A percentile compares a stretch with the other conserved stretches of the same genome.
Evolutionary conservation across 2,888 invertebrate genomes (phyloP).

Genomic region (Norana najaformis): DNA sequence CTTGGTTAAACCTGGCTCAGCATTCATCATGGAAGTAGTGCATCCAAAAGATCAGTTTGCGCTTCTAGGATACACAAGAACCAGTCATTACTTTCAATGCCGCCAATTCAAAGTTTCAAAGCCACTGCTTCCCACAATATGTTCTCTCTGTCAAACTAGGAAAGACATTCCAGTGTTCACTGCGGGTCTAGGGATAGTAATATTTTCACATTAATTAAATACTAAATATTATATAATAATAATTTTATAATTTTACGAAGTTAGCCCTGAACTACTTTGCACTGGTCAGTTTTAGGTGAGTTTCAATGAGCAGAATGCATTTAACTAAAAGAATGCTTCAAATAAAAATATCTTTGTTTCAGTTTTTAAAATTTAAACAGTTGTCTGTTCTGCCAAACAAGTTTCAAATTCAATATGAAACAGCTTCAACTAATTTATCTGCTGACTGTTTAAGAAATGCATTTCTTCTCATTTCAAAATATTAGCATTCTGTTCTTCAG

Average conservation of each 20-base stretch:
- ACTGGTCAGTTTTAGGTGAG: neutral
- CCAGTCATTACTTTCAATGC: no score
- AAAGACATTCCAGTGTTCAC: no score
- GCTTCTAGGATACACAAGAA: no score
- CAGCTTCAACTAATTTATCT: neutral
- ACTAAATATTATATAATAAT: neutral
- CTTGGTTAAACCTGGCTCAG: no score
- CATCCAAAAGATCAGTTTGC: no score
- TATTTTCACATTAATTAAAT: neutral
- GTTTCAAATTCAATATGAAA: neutral
- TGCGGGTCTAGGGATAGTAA: no score
- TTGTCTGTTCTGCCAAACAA: neutral
- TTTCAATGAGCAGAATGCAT: neutral
- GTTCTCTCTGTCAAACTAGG: no score
- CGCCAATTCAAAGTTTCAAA: no score
- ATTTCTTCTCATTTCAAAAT: neutral
- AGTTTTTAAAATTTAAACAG: neutral
- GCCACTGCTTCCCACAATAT: no score
- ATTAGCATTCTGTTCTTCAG: neutral
- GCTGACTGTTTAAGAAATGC: neutral
- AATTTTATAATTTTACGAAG: neutral
- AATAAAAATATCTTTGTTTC: no score
- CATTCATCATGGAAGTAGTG: no score
- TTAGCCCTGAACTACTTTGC: neutral
- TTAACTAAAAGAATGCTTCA: no score